Base-by-base conservation (phyloP, 2,888 invertebrate genomes). In the Agriopis aurantiaria region DNA sequence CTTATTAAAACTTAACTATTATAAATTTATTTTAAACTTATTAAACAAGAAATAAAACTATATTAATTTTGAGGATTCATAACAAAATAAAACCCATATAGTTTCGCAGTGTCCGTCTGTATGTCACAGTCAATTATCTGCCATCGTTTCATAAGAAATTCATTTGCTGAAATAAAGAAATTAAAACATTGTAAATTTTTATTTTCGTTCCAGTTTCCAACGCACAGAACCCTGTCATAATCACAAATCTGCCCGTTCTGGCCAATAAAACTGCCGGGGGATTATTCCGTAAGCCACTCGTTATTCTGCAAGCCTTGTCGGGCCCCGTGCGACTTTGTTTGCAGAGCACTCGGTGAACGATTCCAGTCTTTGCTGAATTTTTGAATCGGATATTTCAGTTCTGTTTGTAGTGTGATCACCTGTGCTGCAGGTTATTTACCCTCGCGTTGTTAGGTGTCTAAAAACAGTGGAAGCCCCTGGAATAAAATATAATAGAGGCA, bases 241-340 rank as follows among this genome's bases (percentile, higher is more conserved):
- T 76, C 65, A 71, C 75, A 73, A 75, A 75, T 73, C 73, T 81
- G 70, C 76, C 68, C 66, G 78, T 79, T 77, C 76, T 71, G 79
- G 78, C 81, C 82, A 81, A 85, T 84, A 85, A 85, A 86, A 43
- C 70, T 17, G 80, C 70, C 45, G 53, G 71, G 75, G 68, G 77
- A 65, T 57, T 82, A 85, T 84, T 80, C 75, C 76, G 46, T 59
- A 76, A 73, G 65, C 60, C 71, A 76, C 72, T 75, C 76, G 81
- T 75, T 69, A 73, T 71, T 63, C 67, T 46, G 61, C 56, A 64
- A 64, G 57, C 65, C 57, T 63, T 58, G 69, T 58, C 49, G 58
- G 69, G 51, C 49, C 43, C 49, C 63, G 51, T 48, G 49, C 70
- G 72, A 74, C 71, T 74, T 76, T 76, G 75, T 75, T 71, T 78